These are phyloP conservation scores for Cerceris ruficornis DNA, from an alignment of 2,888 invertebrate species.

Conservation along the genomic window DNA sequence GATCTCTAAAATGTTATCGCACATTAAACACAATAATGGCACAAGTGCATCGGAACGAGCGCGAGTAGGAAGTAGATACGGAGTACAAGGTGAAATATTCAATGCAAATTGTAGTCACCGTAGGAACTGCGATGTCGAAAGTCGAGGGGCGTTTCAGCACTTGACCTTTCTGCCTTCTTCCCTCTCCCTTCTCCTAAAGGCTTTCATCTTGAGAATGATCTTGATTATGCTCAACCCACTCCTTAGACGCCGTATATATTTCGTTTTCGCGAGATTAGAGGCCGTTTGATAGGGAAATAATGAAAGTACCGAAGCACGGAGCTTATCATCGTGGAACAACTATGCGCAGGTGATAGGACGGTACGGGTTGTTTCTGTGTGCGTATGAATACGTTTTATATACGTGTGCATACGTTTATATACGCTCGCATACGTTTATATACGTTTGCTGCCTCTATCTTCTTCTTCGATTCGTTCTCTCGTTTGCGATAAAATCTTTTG, in stretches of 20 bases:
- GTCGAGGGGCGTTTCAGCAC: slow-evolving; percentile 40
- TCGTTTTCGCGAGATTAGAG: slow-evolving; percentile 12
- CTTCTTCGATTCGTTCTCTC: no score
- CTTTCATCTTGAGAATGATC: slow-evolving; percentile 53
- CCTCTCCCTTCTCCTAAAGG: slow-evolving; percentile 7
- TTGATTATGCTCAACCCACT: slow-evolving; percentile 40
- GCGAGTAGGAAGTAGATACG: slow-evolving; percentile 17
- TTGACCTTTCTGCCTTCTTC: slow-evolving; percentile 44
- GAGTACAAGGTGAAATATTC: slow-evolving; percentile 49
- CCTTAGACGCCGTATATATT: not conserved
- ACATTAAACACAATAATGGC: slow-evolving; percentile 1
- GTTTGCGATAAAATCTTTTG: no score
- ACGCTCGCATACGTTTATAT: no score
- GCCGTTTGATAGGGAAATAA: slow-evolving; percentile 29
- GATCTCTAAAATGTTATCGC: not conserved
- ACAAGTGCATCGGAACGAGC: slow-evolving; percentile 5
- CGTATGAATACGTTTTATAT: not conserved
- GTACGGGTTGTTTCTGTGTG: not conserved
- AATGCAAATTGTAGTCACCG: slow-evolving; percentile 46
- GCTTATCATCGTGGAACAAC: not conserved
- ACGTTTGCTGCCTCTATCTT: no score
- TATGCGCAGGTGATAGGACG: not conserved
- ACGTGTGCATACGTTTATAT: no score
- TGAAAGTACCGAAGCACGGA: slow-evolving; percentile 5
- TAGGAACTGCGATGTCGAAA: slow-evolving; percentile 35